A percentile compares a stretch with the other conserved stretches of the same genome.
These are phyloP conservation scores for Galbula dea DNA, from an alignment of 2,113 vertebrate genomes.

Conservation along the genomic window DNA sequence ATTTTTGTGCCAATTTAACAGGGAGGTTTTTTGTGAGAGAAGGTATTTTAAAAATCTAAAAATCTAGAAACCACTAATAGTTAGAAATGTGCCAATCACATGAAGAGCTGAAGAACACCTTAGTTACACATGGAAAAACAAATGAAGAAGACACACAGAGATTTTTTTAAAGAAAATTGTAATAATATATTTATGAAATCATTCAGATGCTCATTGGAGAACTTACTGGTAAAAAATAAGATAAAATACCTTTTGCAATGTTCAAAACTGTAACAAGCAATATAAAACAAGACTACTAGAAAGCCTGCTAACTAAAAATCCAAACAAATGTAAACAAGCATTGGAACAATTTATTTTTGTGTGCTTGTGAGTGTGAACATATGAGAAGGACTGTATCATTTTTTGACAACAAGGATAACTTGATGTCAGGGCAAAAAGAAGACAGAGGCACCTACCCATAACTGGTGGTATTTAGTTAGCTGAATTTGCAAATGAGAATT, in stretches of 20 bases:
- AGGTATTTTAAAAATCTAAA: neutral
- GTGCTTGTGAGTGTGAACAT: neutral
- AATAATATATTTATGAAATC: neutral
- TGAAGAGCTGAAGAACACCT: neutral
- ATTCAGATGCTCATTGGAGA: neutral
- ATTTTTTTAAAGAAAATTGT: no score
- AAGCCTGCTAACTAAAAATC: neutral
- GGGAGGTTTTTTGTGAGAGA: neutral
- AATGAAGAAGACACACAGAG: neutral
- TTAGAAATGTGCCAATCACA: neutral
- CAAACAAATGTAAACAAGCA: neutral
- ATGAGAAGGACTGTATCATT: neutral
- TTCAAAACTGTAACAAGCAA: neutral
- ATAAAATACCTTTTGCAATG: neutral
- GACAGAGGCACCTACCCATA: neutral
- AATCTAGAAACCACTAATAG: neutral
- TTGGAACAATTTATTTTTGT: neutral
- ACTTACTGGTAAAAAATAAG: neutral
- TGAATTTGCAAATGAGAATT: neutral
- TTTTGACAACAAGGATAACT: neutral
- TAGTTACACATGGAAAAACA: neutral
- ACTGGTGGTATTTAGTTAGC: neutral
- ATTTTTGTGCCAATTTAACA: neutral
- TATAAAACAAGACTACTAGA: neutral
- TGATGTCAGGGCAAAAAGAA: neutral